Conservation (phyloP, 2,888 invertebrate genomes). For the Aplocera efformata region DNA sequence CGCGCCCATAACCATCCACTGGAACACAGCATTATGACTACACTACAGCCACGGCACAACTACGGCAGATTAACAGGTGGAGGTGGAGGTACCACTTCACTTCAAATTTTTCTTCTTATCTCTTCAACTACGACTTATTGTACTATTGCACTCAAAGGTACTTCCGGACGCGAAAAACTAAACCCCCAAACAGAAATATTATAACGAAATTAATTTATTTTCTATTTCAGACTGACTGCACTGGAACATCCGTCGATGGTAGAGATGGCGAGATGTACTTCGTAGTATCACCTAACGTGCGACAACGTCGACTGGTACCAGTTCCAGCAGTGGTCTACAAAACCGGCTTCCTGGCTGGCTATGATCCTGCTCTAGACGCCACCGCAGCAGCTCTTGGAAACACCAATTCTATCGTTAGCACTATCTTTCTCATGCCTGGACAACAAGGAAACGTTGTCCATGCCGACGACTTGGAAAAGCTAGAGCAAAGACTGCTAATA, state of each 20-base stretch:
- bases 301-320: constrained; percentile 89
- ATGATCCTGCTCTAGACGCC: constrained; percentile 91
- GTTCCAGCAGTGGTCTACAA: constrained; percentile 91
- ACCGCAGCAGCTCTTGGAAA: constrained; percentile 90
- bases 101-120: not conserved
- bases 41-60: no score
- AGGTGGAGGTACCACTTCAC: no score
- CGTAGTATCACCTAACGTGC: constrained; percentile 88
- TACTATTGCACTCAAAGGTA: no score
- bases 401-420: constrained; percentile 85
- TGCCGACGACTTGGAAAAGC: constrained; percentile 87
- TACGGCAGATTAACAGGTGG: no score
- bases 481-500: constrained; percentile 86
- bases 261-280: constrained; percentile 93
- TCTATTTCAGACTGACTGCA: constrained; percentile 88
- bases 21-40: no score
- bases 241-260: constrained; percentile 85
- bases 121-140: no score
- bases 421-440: constrained; percentile 91
- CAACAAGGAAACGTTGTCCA: constrained; percentile 90
- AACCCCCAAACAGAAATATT: no score
- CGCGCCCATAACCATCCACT: no score
- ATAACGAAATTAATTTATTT: constrained; percentile 11
- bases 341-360: constrained; percentile 89
- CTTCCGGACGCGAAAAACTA: no score